These are phyloP conservation scores for Sympetrum striolatum DNA, from an alignment of 2,888 invertebrate species.

Conservation along the genomic window DNA sequence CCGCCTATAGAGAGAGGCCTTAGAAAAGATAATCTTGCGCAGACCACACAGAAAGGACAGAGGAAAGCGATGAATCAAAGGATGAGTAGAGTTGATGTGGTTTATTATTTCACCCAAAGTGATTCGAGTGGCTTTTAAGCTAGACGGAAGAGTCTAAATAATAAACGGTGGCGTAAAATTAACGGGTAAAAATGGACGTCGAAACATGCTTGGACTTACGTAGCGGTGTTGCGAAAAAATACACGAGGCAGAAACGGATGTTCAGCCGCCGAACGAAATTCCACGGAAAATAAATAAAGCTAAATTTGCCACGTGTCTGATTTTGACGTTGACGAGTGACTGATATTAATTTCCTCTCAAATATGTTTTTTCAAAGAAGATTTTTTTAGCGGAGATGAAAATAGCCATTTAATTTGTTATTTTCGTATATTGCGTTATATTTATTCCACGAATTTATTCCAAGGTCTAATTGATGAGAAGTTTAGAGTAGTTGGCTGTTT, in stretches of 20 bases:
- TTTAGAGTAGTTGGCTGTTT: too few relatives aligned
- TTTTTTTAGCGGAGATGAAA: neutral
- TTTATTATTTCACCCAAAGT: neutral
- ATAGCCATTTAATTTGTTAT: too few relatives aligned
- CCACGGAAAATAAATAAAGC: neutral
- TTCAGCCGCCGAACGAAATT: neutral
- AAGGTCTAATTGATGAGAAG: too few relatives aligned
- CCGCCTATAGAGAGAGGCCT: too few relatives aligned
- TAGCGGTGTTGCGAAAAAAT: neutral
- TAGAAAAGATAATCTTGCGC: neutral
- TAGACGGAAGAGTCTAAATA: neutral
- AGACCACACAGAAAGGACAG: neutral
- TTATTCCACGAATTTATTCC: too few relatives aligned
- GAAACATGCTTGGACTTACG: neutral
- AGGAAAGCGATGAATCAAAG: neutral
- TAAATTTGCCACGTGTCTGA: neutral
- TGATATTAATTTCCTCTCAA: neutral
- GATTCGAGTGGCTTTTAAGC: neutral
- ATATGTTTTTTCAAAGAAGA: neutral
- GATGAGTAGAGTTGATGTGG: neutral
- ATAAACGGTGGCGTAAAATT: neutral
- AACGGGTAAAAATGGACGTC: neutral
- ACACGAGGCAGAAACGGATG: neutral
- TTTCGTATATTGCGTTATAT: too few relatives aligned
- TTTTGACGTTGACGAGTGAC: neutral